Base-by-base conservation (phyloP, 1,140 invertebrate genomes). In the Drosophila neocordata region DNA sequence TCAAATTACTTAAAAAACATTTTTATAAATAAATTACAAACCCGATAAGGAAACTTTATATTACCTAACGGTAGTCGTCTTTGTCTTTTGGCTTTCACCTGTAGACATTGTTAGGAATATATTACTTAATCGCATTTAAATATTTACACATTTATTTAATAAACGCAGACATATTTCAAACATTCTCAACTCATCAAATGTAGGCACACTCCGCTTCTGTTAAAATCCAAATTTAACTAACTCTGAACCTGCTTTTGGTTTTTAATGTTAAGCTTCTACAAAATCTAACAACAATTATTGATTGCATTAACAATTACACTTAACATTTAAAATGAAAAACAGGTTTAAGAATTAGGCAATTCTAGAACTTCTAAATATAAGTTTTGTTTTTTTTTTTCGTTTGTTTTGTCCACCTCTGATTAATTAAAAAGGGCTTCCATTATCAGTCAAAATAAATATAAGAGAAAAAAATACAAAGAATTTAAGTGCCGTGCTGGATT, bases 371-470 rank as follows among this genome's bases (percentile, higher is more conserved):
- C 15, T 48, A 20, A 48, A 2, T 11, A 20, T 6, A 11, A 8
- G 41, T 15, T 18, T 20, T 20, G 18, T 48, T 20, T 18, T 15
- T 44, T 6, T 4, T 11, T 48, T 11, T 48, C 8, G 1, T 48
- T 48, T 44, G 41, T 44, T 44, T 48, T 1, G 15, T 48, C 15
- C 15, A 8, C 8, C 15, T 9, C 8, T 11, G 41, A 20, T 48
- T 5, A 20, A n/a, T 37, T n/a, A n/a, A n/a, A 38, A n/a, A 13
- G n/a, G 41, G 9, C 15, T 48, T 11, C 38, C 57, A 51, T 75
- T 64, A 59, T 90, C 85, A 89, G 80, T 89, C 85, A 69, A 80
- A 75, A 53, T 65, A 73, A 75, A 89, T 77, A 89, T 73, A 66
- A 8, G 61, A 79, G 65, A 85, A 84, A 67, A 74, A 76, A 65